Conservation (phyloP, 2,888 invertebrate species). For the Acronicta leporina region DNA sequence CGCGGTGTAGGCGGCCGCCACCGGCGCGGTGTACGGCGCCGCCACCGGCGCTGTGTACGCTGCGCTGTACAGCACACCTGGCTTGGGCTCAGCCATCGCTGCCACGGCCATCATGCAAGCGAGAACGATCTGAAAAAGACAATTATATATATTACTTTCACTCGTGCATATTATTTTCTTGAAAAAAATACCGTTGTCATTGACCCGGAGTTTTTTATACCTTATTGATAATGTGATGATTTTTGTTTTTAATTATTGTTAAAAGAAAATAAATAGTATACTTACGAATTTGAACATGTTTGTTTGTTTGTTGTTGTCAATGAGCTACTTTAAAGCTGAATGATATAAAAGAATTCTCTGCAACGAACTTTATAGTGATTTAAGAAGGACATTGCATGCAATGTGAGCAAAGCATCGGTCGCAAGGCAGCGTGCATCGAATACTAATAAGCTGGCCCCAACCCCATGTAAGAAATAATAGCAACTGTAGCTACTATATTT, state of each 20-base stretch:
- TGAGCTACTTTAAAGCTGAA: constrained; percentile 60
- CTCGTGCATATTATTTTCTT: background rate
- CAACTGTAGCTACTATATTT: constrained; percentile 8
- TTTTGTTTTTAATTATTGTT: too few relatives aligned
- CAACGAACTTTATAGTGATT: constrained; percentile 66
- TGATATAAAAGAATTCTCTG: constrained; percentile 57
- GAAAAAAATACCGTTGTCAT: too few relatives aligned
- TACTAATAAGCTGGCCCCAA: constrained; percentile 30
- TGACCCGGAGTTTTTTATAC: too few relatives aligned
- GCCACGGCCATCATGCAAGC: constrained; percentile 85
- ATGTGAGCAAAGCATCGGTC: constrained; percentile 32
- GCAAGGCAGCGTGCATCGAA: constrained; percentile 21
- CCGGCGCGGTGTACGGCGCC: constrained; percentile 69
- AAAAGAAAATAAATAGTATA: constrained; percentile 4
- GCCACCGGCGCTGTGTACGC: constrained; percentile 69
- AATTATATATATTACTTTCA: constrained; percentile 11
- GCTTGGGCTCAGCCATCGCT: constrained; percentile 70
- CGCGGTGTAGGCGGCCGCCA: constrained; percentile 69
- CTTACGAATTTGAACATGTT: constrained; percentile 73
- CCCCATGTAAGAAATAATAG: constrained; percentile 21
- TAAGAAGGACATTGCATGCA: constrained; percentile 66
- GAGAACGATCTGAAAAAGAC: constrained; percentile 79
- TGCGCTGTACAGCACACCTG: constrained; percentile 70
- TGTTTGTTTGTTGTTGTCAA: constrained; percentile 58
- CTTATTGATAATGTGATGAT: too few relatives aligned